A percentile compares a stretch with the other conserved stretches of the same genome.
phyloP scores from a whole-genome alignment of 1,140 invertebrate genomes.

The Mya arenaria region DNA sequence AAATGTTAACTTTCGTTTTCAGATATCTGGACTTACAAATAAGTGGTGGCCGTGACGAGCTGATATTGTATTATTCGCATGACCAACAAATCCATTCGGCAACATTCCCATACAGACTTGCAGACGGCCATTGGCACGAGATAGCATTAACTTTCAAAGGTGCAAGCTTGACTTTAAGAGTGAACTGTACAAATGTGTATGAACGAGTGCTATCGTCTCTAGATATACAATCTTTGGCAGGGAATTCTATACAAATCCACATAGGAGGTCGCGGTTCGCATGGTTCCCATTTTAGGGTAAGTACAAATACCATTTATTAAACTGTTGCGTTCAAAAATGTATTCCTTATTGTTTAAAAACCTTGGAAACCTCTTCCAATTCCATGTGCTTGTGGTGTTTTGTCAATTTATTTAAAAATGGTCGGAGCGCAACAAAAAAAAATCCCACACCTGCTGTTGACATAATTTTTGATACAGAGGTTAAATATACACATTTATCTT shows the following conservation, averaged over 20 bases:
- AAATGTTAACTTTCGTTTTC: constrained; percentile 66
- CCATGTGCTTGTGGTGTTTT: too few species aligned
- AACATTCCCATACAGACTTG: constrained; percentile 92
- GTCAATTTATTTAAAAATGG: background rate
- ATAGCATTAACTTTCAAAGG: constrained; percentile 91
- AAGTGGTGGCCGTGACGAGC: constrained; percentile 92
- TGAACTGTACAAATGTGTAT: constrained; percentile 93
- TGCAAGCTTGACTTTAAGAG: constrained; percentile 89
- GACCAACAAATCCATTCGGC: constrained; percentile 86
- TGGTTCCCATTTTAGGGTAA: constrained; percentile 93
- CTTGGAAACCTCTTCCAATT: background rate
- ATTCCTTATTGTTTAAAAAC: background rate
- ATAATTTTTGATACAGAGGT: background rate
- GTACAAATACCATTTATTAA: too few species aligned
- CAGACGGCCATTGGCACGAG: constrained; percentile 93
- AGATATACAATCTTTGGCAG: constrained; percentile 82
- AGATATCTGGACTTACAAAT: constrained; percentile 95
- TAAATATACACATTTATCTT: too few species aligned
- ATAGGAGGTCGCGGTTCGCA: constrained; percentile 92
- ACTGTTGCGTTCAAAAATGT: background rate
- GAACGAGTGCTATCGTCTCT: constrained; percentile 87
- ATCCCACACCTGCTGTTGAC: constrained; percentile 22
- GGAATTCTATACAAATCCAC: constrained; percentile 87
- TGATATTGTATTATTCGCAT: constrained; percentile 84
- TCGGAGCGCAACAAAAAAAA: too few species aligned